Conservation (phyloP, 2,797 vertebrate genomes). For the Eulemur coronatus region DNA sequence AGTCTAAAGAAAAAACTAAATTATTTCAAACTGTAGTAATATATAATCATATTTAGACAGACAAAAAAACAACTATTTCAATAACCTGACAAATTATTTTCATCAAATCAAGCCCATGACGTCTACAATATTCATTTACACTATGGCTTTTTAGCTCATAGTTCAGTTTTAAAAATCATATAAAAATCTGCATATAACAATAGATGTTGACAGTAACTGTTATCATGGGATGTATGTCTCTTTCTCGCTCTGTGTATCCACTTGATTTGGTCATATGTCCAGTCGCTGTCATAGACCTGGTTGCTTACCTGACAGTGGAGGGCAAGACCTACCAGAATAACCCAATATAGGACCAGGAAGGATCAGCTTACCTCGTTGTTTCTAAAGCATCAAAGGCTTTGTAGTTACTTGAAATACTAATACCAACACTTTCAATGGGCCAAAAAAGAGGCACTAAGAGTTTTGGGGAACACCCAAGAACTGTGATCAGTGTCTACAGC, state of each 20-base stretch:
- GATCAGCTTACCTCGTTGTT: not conserved
- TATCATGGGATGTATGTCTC: not conserved
- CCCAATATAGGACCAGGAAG: not conserved
- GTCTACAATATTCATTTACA: not conserved
- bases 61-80: not conserved
- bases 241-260: not conserved
- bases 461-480: not conserved
- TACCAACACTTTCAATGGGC: not conserved
- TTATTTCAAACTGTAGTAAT: not conserved
- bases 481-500: not conserved
- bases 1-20: not conserved
- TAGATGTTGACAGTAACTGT: not conserved
- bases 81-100: not conserved
- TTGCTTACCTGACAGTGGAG: not conserved
- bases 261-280: not conserved
- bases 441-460: not conserved
- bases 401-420: not conserved
- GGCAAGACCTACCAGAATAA: not conserved
- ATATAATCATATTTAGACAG: not conserved
- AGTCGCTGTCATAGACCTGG: not conserved
- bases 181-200: not conserved
- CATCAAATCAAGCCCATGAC: not conserved
- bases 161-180: not conserved
- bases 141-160: not conserved
- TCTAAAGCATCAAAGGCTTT: not conserved